A percentile compares a stretch with the other conserved stretches of the same genome.
phyloP scores from a whole-genome alignment of 2,888 invertebrate species.

The Prosapia bicincta region DNA sequence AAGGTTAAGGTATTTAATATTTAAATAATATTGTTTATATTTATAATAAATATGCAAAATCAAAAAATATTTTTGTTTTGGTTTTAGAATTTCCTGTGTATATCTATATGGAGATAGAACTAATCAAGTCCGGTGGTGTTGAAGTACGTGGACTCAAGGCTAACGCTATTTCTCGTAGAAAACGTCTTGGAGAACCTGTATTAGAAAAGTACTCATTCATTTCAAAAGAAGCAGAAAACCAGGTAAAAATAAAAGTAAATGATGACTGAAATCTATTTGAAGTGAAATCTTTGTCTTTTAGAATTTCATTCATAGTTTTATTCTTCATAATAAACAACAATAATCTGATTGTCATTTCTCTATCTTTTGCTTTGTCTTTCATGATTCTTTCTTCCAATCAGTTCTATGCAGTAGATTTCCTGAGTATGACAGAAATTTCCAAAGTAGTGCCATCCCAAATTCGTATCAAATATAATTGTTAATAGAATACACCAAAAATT shows the following conservation, averaged over 20 bases:
- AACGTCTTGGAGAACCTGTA: slow-evolving; percentile 68
- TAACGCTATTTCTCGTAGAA: slow-evolving; percentile 65
- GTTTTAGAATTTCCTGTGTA: slow-evolving; percentile 46
- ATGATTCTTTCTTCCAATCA: no score
- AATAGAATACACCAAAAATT: no score
- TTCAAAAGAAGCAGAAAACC: slow-evolving; percentile 53
- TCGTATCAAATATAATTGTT: no score
- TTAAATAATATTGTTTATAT: background rate
- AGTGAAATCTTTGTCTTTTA: no score
- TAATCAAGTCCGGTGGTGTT: slow-evolving; percentile 66
- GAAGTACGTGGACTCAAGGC: slow-evolving; percentile 74
- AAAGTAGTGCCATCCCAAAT: no score
- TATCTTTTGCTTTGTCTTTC: no score
- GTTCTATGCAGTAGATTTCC: no score
- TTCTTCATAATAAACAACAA: background rate
- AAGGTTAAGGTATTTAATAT: background rate
- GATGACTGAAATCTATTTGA: no score
- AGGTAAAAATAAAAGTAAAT: slow-evolving; percentile 8
- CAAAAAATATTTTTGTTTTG: slow-evolving; percentile 4
- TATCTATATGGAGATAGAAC: slow-evolving; percentile 47
- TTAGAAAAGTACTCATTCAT: slow-evolving; percentile 73
- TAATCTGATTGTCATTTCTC: no score
- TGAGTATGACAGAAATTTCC: no score
- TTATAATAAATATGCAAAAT: background rate
- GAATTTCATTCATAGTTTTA: no score